These are phyloP conservation scores for Onthophagus taurus DNA, from an alignment of 1,140 invertebrate genomes.

Conservation along the genomic window DNA sequence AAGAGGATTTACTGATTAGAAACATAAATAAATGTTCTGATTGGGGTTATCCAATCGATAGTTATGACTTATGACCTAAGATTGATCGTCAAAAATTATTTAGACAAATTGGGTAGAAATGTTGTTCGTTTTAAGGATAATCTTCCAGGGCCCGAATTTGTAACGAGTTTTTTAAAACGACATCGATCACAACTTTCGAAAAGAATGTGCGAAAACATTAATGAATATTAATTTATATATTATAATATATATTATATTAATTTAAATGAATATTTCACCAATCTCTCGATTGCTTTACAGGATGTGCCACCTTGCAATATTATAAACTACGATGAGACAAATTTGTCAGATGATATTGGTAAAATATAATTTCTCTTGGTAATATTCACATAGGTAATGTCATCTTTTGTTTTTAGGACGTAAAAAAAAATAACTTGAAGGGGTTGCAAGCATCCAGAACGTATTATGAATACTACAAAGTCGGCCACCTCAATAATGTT, in stretches of 20 bases:
- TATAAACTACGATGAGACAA: conserved; percentile 40
- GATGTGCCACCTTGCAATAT: neutral
- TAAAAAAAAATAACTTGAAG: conserved; percentile 31
- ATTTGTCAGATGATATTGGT: no score
- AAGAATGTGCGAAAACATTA: neutral
- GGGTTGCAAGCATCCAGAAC: conserved; percentile 33
- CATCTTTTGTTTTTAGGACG: conserved; percentile 34
- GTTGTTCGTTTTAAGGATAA: conserved; percentile 2
- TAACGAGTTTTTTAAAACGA: neutral
- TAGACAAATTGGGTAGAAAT: neutral
- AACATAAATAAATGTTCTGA: conserved; percentile 1
- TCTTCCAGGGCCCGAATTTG: neutral
- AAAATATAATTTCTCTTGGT: no score
- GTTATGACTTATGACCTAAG: neutral
- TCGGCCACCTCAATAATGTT: neutral
- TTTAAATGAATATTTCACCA: no score
- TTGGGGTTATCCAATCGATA: neutral
- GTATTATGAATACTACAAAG: conserved; percentile 24
- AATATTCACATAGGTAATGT: no score
- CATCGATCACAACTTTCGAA: neutral
- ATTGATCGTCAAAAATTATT: neutral
- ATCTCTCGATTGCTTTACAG: no score
- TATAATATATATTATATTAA: no score
- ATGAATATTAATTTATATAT: no score
- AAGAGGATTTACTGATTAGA: neutral